A percentile compares a stretch with the other conserved stretches of the same genome.
Conservation (phyloP, 2,113 vertebrate genomes). For the Syngnathus scovelli region DNA sequence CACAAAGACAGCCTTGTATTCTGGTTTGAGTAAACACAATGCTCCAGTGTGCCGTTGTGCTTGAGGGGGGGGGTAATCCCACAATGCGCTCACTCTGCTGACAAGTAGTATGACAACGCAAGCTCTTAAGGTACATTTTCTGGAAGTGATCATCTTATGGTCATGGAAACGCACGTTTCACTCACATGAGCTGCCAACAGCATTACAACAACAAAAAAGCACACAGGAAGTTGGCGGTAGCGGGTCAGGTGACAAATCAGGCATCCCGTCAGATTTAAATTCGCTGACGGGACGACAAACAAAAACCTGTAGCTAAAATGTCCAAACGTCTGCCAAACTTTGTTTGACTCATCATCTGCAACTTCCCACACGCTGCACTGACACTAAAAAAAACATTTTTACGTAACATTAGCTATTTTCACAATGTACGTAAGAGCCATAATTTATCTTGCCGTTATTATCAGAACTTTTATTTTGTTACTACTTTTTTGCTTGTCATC, state of each 20-base stretch:
- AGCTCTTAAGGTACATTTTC: not conserved
- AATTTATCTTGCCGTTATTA: too few relatives aligned
- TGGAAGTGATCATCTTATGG: not conserved
- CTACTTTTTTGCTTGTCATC: too few relatives aligned
- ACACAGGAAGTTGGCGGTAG: constrained; percentile 35
- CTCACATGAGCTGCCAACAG: constrained; percentile 4
- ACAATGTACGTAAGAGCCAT: not conserved
- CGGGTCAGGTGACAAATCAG: constrained; percentile 32
- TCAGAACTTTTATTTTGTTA: too few relatives aligned
- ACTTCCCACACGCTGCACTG: not conserved
- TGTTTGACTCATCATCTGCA: not conserved
- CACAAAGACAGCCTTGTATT: constrained; percentile 40
- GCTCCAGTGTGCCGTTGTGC: constrained; percentile 28
- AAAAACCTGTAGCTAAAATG: not conserved
- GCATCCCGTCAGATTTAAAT: not conserved
- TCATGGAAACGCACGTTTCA: constrained; percentile 11
- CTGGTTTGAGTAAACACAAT: not conserved
- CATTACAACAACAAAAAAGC: too few relatives aligned
- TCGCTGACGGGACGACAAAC: not conserved
- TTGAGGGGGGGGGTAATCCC: constrained; percentile 8
- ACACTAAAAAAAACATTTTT: not conserved
- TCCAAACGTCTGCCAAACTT: not conserved
- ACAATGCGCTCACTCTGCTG: not conserved
- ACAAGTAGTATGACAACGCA: too few relatives aligned
- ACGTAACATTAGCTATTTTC: not conserved